Percentiles rank a stretch among this genome's conserved stretches.
These are phyloP conservation scores for Neosilurus hyrtlii DNA, from an alignment of 2,797 vertebrate species.

Conservation along the genomic window DNA sequence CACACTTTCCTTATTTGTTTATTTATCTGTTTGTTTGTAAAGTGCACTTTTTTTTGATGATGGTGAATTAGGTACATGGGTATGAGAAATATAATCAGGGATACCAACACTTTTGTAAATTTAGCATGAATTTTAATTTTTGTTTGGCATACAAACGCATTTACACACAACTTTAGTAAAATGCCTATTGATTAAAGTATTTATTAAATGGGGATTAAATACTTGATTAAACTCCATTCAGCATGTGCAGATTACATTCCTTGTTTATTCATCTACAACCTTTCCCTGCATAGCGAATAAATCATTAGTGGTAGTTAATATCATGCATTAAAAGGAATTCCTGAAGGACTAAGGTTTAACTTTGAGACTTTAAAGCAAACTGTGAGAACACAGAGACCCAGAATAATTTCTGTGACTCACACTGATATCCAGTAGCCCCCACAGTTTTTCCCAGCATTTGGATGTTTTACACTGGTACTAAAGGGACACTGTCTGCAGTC, in stretches of 20 bases:
- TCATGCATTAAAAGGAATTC: not conserved
- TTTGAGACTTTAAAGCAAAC: not conserved
- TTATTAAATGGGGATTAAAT: no score
- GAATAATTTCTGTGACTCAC: not conserved
- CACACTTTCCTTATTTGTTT: not conserved
- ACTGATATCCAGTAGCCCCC: conserved; percentile 52
- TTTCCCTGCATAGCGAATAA: not conserved
- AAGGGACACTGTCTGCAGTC: conserved; percentile 59
- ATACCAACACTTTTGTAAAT: not conserved
- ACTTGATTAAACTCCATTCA: not conserved
- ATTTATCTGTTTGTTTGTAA: not conserved
- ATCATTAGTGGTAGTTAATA: not conserved
- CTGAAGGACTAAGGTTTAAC: not conserved
- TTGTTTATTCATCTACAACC: not conserved
- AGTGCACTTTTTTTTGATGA: not conserved
- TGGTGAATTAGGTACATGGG: not conserved
- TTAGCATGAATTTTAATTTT: not conserved
- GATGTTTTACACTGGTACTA: conserved; percentile 56
- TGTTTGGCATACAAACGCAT: not conserved
- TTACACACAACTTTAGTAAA: not conserved
- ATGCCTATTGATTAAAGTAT: not conserved
- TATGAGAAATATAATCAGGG: not conserved
- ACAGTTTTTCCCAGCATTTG: conserved; percentile 62
- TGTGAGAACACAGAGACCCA: not conserved
- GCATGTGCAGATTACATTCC: not conserved